phyloP scores from a whole-genome alignment of 37 sponge, comb jelly and placozoan genomes.

The Amphimedon queenslandica region DNA sequence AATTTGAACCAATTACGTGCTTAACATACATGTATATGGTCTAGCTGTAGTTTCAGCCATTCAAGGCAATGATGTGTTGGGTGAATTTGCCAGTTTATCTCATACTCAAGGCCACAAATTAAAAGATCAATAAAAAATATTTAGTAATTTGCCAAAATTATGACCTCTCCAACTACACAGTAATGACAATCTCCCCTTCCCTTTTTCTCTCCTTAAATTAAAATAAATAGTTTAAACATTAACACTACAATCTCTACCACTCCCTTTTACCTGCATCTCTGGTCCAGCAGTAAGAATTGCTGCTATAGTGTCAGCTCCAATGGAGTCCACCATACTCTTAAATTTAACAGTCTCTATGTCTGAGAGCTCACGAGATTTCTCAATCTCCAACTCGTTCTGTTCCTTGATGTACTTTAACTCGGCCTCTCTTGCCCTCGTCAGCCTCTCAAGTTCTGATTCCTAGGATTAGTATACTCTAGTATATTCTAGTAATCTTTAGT shows the following conservation, averaged over 20 bases:
- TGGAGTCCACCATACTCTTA: slow-evolving; percentile 86
- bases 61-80: no score
- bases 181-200: no score
- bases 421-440: slow-evolving; percentile 89
- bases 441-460: slow-evolving; percentile 93
- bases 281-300: slow-evolving; percentile 91
- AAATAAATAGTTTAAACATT: background rate
- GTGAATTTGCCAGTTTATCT: no score
- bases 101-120: no score
- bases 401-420: slow-evolving; percentile 87
- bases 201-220: no score
- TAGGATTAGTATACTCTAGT: slow-evolving; percentile 9
- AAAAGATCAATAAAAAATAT: no score
- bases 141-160: no score
- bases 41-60: no score
- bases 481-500: background rate
- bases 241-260: background rate
- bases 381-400: slow-evolving; percentile 91
- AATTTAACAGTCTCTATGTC: slow-evolving; percentile 88
- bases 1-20: no score
- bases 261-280: slow-evolving; percentile 80
- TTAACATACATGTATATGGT: no score
- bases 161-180: no score
- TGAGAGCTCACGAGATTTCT: slow-evolving; percentile 76
- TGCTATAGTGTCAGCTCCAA: slow-evolving; percentile 88